phyloP scores from a whole-genome alignment of 1,140 invertebrate genomes.

The Leptopilina boulardi region DNA sequence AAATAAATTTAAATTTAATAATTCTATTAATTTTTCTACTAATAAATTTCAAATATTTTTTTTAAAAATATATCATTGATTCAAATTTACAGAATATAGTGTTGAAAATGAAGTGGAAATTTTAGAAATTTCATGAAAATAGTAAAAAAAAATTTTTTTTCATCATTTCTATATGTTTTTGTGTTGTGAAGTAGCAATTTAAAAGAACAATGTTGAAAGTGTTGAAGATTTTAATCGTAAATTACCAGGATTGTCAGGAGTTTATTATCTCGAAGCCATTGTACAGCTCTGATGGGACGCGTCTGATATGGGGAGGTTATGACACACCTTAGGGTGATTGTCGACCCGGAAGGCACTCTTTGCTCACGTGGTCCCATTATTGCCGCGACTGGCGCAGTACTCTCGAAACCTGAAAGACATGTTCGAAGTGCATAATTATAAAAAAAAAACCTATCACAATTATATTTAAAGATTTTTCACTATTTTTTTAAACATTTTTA shows the following conservation, averaged over 20 bases:
- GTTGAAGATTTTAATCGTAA: slow-evolving; percentile 34
- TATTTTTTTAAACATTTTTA: too few relatives aligned
- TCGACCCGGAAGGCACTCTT: slow-evolving; percentile 71
- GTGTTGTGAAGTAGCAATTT: not conserved
- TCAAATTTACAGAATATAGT: too few relatives aligned
- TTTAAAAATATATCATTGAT: too few relatives aligned
- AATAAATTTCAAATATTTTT: too few relatives aligned
- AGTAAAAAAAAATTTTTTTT: too few relatives aligned
- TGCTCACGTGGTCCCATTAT: slow-evolving; percentile 74
- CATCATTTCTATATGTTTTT: too few relatives aligned
- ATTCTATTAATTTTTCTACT: too few relatives aligned
- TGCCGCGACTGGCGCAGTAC: slow-evolving; percentile 71
- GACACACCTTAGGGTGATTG: slow-evolving; percentile 74
- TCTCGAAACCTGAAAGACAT: slow-evolving; percentile 72
- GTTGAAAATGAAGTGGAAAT: too few relatives aligned
- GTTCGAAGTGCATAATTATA: slow-evolving; percentile 49
- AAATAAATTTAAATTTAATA: too few relatives aligned
- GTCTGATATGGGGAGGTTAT: slow-evolving; percentile 73
- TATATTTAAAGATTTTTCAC: too few relatives aligned
- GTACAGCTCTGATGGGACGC: slow-evolving; percentile 71
- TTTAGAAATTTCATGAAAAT: too few relatives aligned
- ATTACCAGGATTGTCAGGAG: slow-evolving; percentile 75
- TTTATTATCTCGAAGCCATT: slow-evolving; percentile 75
- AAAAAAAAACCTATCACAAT: not conserved
- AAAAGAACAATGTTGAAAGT: slow-evolving; percentile 22